Evolutionary conservation across 53 echinoderm and acorn worm genomes (phyloP), one percentile per base, ranked within the genome.

Genomic region (Stichopus horrens): DNA sequence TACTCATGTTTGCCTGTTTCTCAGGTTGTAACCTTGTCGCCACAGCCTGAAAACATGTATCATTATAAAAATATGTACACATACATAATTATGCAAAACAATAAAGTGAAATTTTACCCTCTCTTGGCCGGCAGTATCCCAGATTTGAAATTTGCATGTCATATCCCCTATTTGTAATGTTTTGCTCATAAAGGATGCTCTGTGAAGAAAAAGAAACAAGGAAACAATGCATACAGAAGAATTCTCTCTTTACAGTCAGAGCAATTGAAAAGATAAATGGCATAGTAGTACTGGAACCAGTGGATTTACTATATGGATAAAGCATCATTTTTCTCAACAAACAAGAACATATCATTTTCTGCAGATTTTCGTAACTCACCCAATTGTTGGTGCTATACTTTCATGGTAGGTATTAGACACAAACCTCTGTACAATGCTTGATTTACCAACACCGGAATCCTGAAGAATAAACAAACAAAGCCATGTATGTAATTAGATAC

Each of bases 71-170:
- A 59, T 11, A 59, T 59, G 59, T 59, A 67, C 59, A 59, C 59
- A 59, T 59, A 59, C 11, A 4, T 59, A 68, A 16, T n/a, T 68
- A 71, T 71, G n/a, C n/a, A 71, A 16, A 16, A 71, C 18, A 5
- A 16, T 16, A 71, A 4, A 71, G 16, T 16, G 16, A 71, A 18
- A 18, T 71, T 7, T 71, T 20, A 96, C 97, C 95, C 95, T 97
- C 79, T 97, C 97, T 86, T 97, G 97, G 57, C 97, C 97, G 9
- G 97, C 97, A 58, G 97, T 97, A 86, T 97, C 97, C 97, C 97
- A 97, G 81, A 97, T 97, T 90, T 97, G 97, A 81, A 97, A 97
- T 86, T 97, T 97, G 88, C 91, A 97, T 51, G 95, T 92, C 76
- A 93, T 92, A 51, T 97, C 95, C 55, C 92, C 97, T 58, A 91